Base-by-base conservation (phyloP, 64 coral and sea anemone genomes). In the Catalaphyllia jardinei region DNA sequence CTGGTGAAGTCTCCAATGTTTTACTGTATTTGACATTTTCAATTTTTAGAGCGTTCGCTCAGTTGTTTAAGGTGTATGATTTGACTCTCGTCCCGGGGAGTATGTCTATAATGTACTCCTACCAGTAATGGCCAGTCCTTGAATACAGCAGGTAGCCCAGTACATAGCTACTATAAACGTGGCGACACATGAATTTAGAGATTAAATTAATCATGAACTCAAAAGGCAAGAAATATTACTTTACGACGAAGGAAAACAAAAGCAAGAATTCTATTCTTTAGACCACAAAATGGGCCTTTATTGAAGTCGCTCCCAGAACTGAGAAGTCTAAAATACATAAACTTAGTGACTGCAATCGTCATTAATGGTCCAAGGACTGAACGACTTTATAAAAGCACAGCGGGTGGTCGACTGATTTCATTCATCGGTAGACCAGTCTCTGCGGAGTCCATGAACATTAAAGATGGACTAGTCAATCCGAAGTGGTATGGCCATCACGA, bases 171-270 rank as follows among this genome's bases (percentile, higher is more conserved):
- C n/a, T 79, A 16, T 8, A 54, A 55, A 79, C 13, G 50, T 55
- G 38, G 4, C 24, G 49, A 59, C 29, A 49, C 76, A 19, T 79
- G 76, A 55, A 79, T 29, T 79, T 55, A n/a, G 16, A n/a, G 14
- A 57, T 54, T 20, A 25, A 79, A 79, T 79, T 79, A 79, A 28
- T 79, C 4, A 79, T 79, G 74, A 77, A 20, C 10, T 77, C 22
- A 79, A 78, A 79, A 54, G 22, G 50, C 51, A 29, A 54, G 17
- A 79, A 22, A 54, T 55, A 79, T 78, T 0, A 27, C n/a, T 55
- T 6, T 11, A 39, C 8, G 19, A 77, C 22, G 19, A 24, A 24
- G 11, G 13, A 3, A n/a, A 51, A 55, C 3, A 17, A 0, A n/a
- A 22, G 42, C 24, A 10, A 25, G 76, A 10, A 25, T 79, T 78